Conservation (phyloP, 2,888 invertebrate species). For the Drosophila maculinotata region DNA sequence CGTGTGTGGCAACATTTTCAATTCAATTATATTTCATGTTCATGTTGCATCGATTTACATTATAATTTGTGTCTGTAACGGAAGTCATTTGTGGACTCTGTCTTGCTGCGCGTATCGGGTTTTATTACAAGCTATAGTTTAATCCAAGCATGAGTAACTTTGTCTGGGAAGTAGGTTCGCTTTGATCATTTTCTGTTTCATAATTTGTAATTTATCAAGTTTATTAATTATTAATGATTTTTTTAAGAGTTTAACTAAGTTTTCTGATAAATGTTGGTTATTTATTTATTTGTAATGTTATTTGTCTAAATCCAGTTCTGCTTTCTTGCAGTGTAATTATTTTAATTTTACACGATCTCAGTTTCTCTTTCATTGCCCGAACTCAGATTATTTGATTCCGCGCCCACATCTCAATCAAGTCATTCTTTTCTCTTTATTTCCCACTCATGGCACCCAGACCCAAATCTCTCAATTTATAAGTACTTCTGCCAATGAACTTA, state of each 20-base stretch:
- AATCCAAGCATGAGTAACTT: background rate
- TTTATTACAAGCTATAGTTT: slow-evolving; percentile 11
- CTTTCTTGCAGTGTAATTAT: no score
- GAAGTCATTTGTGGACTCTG: slow-evolving; percentile 71
- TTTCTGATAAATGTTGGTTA: no score
- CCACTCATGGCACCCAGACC: no score
- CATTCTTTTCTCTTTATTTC: slow-evolving; percentile 18
- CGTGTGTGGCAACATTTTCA: slow-evolving; percentile 77
- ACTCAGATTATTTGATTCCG: slow-evolving; percentile 36
- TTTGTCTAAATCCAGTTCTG: no score
- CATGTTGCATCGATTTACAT: slow-evolving; percentile 79
- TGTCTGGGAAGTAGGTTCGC: slow-evolving; percentile 1
- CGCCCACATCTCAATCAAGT: slow-evolving; percentile 74
- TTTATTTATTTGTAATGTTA: no score
- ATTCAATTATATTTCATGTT: slow-evolving; percentile 79
- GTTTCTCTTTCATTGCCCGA: slow-evolving; percentile 14
- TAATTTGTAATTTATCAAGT: no score
- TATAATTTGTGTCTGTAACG: slow-evolving; percentile 78
- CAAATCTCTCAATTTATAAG: slow-evolving; percentile 2
- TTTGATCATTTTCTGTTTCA: background rate
- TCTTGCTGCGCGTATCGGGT: slow-evolving; percentile 7
- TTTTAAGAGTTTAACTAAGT: no score
- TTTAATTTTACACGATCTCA: no score
- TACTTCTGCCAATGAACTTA: slow-evolving; percentile 46
- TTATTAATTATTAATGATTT: background rate